Base-by-base conservation (phyloP, 1,140 invertebrate species). In the Orchestia grillus region DNA sequence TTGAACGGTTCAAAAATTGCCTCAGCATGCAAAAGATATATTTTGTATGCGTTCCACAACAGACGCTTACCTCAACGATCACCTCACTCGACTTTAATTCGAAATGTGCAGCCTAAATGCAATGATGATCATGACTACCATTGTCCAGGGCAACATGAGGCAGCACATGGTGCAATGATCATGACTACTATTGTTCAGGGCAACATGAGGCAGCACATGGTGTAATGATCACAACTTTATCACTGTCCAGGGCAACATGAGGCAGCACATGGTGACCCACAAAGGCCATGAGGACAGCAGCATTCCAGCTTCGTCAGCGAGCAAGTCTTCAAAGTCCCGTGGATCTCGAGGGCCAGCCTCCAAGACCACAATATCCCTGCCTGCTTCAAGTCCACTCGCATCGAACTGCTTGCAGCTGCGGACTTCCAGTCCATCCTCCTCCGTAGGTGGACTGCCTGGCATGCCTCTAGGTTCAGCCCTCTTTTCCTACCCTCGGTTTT, bases 211-310 rank as follows among this genome's bases (percentile, higher is more conserved):
- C 99, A 99, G 97, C 99, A 99, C 97, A 99, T 77, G 62, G 28
- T 3, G 11, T 77, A 77, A 77, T 36, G 62, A 3, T 77, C 1
- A 53, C 19, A 19, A 77, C 62, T 36, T 42, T 28, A 11, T 90
- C 88, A 90, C 42, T 90, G 41, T 97, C 96, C 98, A 98, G 99
- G 99, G 99, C 90, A 99, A 99, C 97, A 99, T 99, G 98, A 99
- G 99, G 97, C 99, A 99, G 97, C 99, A 99, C 97, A 99, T 99
- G 99, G 97, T 99, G 97, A 99, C 99, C 95, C 99, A 99, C 98
- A 99, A 99, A 96, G 96, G 96, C 43, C 96, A 96, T 45, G 77
- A 88, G 11, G 96, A 90, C 87, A 45, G 45, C 95, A 44, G 36
- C 96, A 96, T 87, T 44, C 57, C 57, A 45, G n/a, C 53, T 44